Evolutionary conservation across 2,113 vertebrate species (phyloP).

Genomic region (Urocitellus parryii): DNA sequence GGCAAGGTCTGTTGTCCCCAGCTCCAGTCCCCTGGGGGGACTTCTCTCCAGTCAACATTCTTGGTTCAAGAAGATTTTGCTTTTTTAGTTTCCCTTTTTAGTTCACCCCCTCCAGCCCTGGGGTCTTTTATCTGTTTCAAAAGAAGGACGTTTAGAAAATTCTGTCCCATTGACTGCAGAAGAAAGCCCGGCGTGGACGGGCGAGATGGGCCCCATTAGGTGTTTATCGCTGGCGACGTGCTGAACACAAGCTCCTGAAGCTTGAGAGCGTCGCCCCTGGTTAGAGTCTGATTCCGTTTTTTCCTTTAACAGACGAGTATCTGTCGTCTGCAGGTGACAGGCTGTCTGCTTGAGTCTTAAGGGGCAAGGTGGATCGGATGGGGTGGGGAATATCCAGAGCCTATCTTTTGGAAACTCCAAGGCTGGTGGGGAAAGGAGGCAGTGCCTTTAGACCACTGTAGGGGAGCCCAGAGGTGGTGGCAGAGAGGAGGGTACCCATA

Average conservation of each 20-base stretch:
- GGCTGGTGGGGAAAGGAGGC: background rate
- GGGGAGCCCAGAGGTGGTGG: background rate
- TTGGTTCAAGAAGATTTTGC: background rate
- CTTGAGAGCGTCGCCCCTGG: background rate
- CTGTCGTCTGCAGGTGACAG: background rate
- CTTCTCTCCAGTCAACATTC: background rate
- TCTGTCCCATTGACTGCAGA: fast-evolving
- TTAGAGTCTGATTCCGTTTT: background rate
- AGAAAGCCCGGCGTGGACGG: background rate
- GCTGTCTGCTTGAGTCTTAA: background rate
- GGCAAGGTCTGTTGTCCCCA: too few relatives aligned
- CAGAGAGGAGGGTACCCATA: background rate
- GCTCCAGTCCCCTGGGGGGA: background rate
- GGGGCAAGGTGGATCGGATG: background rate
- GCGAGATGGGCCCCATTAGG: background rate
- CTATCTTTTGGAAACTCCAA: too few relatives aligned
- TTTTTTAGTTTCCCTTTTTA: background rate
- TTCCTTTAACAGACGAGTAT: background rate
- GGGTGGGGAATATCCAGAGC: too few relatives aligned
- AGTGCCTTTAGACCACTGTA: background rate
- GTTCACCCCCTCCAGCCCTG: background rate
- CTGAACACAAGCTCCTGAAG: constrained; percentile 1
- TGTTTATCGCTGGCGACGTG: background rate
- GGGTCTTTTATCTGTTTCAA: background rate
- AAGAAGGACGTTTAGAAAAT: background rate